Evolutionary conservation across 1,140 invertebrate genomes (phyloP).

Genomic region (Atta colombica): DNA sequence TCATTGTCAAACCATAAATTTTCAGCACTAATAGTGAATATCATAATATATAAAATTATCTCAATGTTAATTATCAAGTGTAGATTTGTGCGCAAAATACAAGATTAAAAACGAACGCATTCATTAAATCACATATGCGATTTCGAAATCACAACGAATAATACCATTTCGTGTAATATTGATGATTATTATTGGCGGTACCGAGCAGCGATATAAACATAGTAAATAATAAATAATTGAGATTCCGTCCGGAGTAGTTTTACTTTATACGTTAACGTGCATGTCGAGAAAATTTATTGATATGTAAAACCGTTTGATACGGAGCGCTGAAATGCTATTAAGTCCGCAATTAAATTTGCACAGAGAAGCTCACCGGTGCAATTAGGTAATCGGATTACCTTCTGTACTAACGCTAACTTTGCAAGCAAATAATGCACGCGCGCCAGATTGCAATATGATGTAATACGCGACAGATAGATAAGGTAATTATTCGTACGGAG

Average conservation of each 20-base stretch:
- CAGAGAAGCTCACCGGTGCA: slow-evolving; percentile 37
- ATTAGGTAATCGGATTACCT: slow-evolving; percentile 65
- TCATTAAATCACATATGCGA: neutral
- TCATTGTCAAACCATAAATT: too few relatives aligned
- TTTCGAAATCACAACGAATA: neutral
- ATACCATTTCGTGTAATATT: neutral
- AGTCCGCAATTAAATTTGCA: slow-evolving; percentile 66
- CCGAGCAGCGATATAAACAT: neutral
- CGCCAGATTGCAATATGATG: slow-evolving; percentile 37
- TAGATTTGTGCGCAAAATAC: neutral
- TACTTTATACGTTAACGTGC: neutral
- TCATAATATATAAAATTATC: neutral
- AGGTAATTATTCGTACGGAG: slow-evolving; percentile 49
- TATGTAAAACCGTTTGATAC: slow-evolving; percentile 53
- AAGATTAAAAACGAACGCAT: slow-evolving; percentile 2
- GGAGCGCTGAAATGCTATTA: slow-evolving; percentile 39
- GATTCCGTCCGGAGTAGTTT: neutral
- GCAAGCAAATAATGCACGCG: slow-evolving; percentile 35
- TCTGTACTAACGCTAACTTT: slow-evolving; percentile 23
- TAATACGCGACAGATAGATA: slow-evolving; percentile 20
- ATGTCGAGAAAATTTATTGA: slow-evolving; percentile 25
- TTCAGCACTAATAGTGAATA: too few relatives aligned
- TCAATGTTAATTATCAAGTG: neutral
- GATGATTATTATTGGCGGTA: slow-evolving; percentile 6
- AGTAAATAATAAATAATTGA: neutral